Evolutionary conservation across 2,797 vertebrate species (phyloP).

Genomic region (Tamandua tetradactyla): DNA sequence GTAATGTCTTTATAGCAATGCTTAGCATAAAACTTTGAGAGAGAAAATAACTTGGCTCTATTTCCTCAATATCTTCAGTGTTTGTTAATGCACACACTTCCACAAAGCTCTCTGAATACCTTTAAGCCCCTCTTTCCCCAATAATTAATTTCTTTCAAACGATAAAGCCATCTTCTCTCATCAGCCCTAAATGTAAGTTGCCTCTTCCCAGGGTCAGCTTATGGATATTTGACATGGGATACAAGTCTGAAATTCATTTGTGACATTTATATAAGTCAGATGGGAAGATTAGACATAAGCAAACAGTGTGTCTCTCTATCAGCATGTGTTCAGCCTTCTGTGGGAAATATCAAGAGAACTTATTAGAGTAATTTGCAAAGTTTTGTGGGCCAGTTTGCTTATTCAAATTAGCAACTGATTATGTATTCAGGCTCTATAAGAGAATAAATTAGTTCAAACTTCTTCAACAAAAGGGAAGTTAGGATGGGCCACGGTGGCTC

Average conservation of each 20-base stretch:
- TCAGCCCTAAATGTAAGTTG: background rate
- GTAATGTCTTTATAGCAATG: background rate
- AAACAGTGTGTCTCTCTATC: slow-evolving; percentile 62
- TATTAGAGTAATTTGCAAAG: slow-evolving; percentile 71
- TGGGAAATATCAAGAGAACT: slow-evolving; percentile 71
- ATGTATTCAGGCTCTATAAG: slow-evolving; percentile 59
- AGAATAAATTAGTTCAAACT: slow-evolving; percentile 64
- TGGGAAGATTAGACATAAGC: slow-evolving; percentile 66
- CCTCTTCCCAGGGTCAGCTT: background rate
- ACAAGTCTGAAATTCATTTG: slow-evolving; percentile 39
- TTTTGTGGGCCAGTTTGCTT: slow-evolving; percentile 61
- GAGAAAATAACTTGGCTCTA: background rate
- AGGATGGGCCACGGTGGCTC: too few relatives aligned
- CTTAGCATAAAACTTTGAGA: background rate
- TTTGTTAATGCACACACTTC: background rate
- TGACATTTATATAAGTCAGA: slow-evolving; percentile 70
- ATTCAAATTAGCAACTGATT: slow-evolving; percentile 69
- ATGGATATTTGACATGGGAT: slow-evolving; percentile 53
- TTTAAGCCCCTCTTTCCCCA: background rate
- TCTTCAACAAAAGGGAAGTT: slow-evolving; percentile 64
- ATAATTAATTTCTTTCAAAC: background rate
- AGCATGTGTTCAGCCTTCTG: slow-evolving; percentile 70
- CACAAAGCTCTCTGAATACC: background rate
- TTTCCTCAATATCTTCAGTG: background rate
- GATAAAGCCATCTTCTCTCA: background rate